Conservation (phyloP, 2,797 vertebrate genomes). For the Xiphorhynchus erythropygius region DNA sequence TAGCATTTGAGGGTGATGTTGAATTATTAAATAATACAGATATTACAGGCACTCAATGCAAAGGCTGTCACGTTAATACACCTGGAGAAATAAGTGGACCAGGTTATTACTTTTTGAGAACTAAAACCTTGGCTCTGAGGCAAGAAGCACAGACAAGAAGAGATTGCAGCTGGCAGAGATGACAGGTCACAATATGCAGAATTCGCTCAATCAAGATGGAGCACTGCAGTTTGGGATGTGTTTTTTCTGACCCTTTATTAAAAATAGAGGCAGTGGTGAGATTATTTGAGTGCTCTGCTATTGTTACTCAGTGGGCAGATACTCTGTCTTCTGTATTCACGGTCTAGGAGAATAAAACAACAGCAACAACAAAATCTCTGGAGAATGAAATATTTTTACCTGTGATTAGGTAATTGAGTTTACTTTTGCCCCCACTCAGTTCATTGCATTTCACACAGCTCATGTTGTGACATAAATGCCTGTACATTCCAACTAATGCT, state of each 20-base stretch:
- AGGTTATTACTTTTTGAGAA: not conserved
- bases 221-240: not conserved
- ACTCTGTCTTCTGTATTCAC: not conserved
- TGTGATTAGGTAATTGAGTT: not conserved
- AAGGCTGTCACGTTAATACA: not conserved
- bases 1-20: not conserved
- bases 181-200: not conserved
- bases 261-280: not conserved
- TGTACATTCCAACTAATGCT: not conserved
- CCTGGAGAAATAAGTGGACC: not conserved
- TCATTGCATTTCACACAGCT: not conserved
- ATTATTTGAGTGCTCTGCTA: not conserved
- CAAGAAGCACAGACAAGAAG: not conserved
- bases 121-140: not conserved
- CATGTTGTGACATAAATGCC: fast-evolving
- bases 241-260: not conserved
- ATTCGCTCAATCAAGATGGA: not conserved
- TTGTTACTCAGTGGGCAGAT: not conserved
- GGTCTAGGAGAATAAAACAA: not conserved
- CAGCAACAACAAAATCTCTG: not conserved
- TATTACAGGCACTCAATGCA: not conserved
- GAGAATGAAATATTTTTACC: not conserved
- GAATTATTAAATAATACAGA: not conserved
- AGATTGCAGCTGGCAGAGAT: not conserved
- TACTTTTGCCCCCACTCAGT: not conserved